Conservation (phyloP, 2,797 vertebrate species). For the Sphaeramia orbicularis region DNA sequence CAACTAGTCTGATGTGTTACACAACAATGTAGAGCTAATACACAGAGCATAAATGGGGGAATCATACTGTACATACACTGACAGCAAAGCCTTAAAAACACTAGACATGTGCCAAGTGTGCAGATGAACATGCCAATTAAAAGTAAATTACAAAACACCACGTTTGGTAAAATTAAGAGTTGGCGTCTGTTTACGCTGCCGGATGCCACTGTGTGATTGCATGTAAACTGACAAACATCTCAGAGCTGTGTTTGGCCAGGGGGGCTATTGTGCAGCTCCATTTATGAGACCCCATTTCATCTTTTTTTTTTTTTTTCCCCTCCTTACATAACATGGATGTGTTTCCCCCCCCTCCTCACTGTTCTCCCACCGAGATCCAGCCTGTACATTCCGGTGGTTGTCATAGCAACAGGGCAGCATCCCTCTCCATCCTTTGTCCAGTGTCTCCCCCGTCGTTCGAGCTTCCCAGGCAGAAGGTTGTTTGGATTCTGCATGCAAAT, state of each 20-base stretch:
- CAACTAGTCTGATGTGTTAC: conserved; percentile 74
- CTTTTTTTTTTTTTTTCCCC: conserved; percentile 26
- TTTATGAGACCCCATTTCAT: conserved; percentile 69
- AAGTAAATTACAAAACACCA: conserved; percentile 1
- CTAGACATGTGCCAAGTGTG: conserved; percentile 9
- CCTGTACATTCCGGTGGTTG: conserved; percentile 82
- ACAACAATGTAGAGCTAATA: conserved; percentile 53
- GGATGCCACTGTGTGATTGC: conserved; percentile 9
- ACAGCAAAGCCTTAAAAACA: conserved; percentile 21
- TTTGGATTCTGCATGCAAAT: conserved; percentile 69
- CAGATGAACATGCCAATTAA: not conserved
- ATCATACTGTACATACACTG: conserved; percentile 18
- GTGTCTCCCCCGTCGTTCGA: conserved; percentile 57
- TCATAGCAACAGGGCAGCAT: conserved; percentile 86
- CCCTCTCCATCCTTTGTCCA: conserved; percentile 77
- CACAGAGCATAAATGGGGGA: conserved; percentile 28
- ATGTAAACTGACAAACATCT: conserved; percentile 40
- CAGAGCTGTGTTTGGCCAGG: conserved; percentile 41
- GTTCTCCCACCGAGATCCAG: conserved; percentile 68
- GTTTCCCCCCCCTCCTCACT: not conserved
- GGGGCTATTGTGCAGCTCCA: conserved; percentile 53
- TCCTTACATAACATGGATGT: conserved; percentile 79
- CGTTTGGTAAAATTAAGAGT: not conserved
- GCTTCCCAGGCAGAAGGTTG: conserved; percentile 67
- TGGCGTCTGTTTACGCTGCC: conserved; percentile 2